Percentiles rank a stretch among this genome's conserved stretches.
These are phyloP conservation scores for Pelodiscus sinensis DNA, from an alignment of 2,113 vertebrate species.

Conservation along the genomic window DNA sequence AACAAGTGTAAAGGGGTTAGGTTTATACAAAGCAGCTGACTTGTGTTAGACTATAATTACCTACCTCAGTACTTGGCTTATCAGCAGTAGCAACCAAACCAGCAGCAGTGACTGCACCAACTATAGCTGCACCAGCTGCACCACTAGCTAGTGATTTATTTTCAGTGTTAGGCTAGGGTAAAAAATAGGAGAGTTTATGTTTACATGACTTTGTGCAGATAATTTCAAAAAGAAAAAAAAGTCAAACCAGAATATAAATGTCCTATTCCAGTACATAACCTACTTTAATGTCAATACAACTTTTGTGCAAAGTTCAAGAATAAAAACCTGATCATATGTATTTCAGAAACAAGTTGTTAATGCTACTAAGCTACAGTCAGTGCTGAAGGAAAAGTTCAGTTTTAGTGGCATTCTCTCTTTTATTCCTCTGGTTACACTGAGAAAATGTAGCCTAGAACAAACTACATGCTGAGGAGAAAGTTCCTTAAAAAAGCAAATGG, in stretches of 20 bases:
- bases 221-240: neutral
- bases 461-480: neutral
- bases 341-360: neutral
- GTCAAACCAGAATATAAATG: neutral
- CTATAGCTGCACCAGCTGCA: neutral
- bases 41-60: neutral
- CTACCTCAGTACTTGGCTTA: slow-evolving; percentile 28
- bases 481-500: neutral
- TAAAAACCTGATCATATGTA: neutral
- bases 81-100: neutral
- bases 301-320: neutral
- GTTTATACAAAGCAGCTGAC: neutral
- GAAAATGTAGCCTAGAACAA: neutral
- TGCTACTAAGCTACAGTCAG: neutral
- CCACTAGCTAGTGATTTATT: neutral
- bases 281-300: neutral
- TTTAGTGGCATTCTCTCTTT: neutral
- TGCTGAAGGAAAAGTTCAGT: neutral
- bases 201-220: neutral
- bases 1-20: neutral
- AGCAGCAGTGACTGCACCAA: neutral
- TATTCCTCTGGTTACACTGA: neutral
- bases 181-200: neutral
- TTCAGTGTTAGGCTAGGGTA: slow-evolving; percentile 32
- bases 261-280: neutral